A percentile compares a stretch with the other conserved stretches of the same genome.
These are phyloP conservation scores for Struthidea cinerea DNA, from an alignment of 2,113 vertebrate genomes.

Conservation along the genomic window DNA sequence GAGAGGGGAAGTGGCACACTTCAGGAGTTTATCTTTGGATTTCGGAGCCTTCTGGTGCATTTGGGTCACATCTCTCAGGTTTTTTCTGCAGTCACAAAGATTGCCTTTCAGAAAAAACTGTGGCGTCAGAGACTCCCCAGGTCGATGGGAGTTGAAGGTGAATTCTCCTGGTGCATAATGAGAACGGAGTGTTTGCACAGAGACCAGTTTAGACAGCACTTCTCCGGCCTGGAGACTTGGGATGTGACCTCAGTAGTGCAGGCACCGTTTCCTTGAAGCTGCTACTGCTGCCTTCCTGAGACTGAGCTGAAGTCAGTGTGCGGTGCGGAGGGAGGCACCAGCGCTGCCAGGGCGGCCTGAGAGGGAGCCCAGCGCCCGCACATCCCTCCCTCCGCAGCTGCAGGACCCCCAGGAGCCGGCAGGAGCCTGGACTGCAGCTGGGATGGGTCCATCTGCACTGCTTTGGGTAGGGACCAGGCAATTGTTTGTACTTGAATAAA, in stretches of 20 bases:
- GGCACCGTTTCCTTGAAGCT: background rate
- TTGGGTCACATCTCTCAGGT: background rate
- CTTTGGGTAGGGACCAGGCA: conserved; percentile 31
- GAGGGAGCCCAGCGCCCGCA: fast-evolving
- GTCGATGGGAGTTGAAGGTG: background rate
- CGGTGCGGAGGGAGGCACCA: background rate
- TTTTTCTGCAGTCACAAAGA: background rate
- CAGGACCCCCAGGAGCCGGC: background rate
- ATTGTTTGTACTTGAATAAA: conserved; percentile 56
- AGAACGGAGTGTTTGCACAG: background rate
- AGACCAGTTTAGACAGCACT: background rate
- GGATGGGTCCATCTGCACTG: background rate
- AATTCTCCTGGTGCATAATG: background rate
- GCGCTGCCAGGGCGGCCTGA: background rate
- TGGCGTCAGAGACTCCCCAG: background rate
- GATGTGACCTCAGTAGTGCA: background rate
- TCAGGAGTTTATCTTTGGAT: background rate
- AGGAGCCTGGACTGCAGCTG: background rate
- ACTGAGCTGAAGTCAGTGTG: background rate
- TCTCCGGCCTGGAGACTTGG: background rate
- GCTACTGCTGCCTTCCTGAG: background rate
- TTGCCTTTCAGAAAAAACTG: background rate
- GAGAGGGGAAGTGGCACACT: background rate
- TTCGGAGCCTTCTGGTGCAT: background rate
- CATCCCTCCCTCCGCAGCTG: fast-evolving